Evolutionary conservation across 2,797 vertebrate species (phyloP).

Genomic region (Dendrocincla tyrannina): DNA sequence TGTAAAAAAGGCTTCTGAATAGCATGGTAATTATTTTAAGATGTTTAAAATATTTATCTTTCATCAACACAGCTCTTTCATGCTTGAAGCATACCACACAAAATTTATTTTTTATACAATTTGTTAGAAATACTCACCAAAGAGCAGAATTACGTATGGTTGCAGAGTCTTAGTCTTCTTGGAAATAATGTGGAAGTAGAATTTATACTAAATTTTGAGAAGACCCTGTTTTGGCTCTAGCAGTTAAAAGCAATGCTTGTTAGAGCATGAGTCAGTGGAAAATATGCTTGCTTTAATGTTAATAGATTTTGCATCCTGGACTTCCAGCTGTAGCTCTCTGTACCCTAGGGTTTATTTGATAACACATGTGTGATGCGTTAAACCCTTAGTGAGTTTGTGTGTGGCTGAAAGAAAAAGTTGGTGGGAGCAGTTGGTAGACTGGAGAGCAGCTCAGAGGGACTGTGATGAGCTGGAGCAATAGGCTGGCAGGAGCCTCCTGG

Average conservation of each 20-base stretch:
- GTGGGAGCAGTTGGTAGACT: neutral
- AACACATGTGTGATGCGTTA: neutral
- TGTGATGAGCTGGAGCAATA: fast-evolving
- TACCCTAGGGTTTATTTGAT: neutral
- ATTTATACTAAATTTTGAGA: neutral
- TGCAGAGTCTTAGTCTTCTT: neutral
- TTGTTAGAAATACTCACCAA: neutral
- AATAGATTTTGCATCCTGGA: neutral
- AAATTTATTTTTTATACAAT: neutral
- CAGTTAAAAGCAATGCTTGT: neutral
- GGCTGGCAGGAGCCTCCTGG: neutral
- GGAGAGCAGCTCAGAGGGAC: neutral
- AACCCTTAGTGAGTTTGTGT: neutral
- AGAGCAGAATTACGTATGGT: neutral
- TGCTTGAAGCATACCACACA: neutral
- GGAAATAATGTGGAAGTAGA: neutral
- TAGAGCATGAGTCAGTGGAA: neutral
- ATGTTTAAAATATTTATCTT: neutral
- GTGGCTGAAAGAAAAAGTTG: neutral
- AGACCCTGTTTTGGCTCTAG: neutral
- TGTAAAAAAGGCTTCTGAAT: neutral
- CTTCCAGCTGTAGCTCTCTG: neutral
- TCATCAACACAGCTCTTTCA: neutral
- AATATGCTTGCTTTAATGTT: neutral
- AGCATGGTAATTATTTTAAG: neutral